Base-by-base conservation (phyloP, 2,888 invertebrate genomes). In the Euplagia quadripunctaria region DNA sequence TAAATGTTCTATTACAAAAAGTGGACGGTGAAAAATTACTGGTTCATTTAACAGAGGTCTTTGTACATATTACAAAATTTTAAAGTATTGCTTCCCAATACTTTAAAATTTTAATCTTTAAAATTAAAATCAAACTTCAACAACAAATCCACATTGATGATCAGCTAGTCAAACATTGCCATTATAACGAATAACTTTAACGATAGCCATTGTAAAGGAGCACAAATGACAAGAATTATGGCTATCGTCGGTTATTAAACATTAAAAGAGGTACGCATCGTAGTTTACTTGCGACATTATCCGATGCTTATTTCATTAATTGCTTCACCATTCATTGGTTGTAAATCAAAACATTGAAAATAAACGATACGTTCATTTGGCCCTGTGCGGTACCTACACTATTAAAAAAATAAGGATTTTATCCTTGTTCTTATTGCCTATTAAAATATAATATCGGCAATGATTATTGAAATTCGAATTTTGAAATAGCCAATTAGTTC, bases 391-490 rank as follows among this genome's bases (percentile, higher is more conserved):
- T 90, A 72, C 69, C 71, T 51, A 85, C 87, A 86, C 90, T 87
- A 87, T 88, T 87, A 88, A 88, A 86, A 82, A 85, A 87, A 85
- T 84, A 77, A 76, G 81, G 83, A 82, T 84, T 85, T 83, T 84
- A 87, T 87, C 86, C 84, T 89, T 89, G 86, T 79, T 90, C 90
- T 92, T 92, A 91, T 92, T 92, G 92, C 93, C 92, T 92, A 92
- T 93, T 92, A 93, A 93, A 92, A 91, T 89, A 93, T 90, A 88
- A 92, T 91, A 93, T 91, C 92, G 90, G 90, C 91, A 91, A 91
- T 92, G 90, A 89, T 92, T 91, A 93, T 94, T 94, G 92, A 94
- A 92, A 93, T 90, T 90, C 89, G 88, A 89, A 90, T 92, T 85
- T 91, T 83, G 87, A 90, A 92, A 94, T 91, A 91, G 89, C 92